Evolutionary conservation across 2,888 invertebrate species (phyloP), one percentile per base, ranked within the genome.

Genomic region (Drosophila formosana): DNA sequence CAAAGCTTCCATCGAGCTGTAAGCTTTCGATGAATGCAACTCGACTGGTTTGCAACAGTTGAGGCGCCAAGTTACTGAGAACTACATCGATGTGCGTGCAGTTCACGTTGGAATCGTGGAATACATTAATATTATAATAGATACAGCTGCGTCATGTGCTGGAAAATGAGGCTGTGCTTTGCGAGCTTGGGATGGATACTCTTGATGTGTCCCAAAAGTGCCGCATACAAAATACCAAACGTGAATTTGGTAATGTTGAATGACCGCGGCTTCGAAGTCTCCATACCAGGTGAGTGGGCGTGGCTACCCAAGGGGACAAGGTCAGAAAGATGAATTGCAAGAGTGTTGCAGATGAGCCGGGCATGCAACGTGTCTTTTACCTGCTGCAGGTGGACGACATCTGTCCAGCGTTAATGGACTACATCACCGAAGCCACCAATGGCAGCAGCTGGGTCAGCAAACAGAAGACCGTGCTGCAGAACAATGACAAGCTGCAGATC

Each of bases 341-440:
- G 4, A 6, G 4, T 50, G 13, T 52, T 60, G 0, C 28, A 90
- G 90, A 89, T 80, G 90, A 89, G 28, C 55, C 71, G 11, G 90
- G 91, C 9, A 53, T 90, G 4, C 66, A 75, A 13, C 61, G 84
- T 8, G 89, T 89, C 0, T 77, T 90, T 11, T 90, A 80, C 46
- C 66, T 87, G 66, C 64, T 91, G 3, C 86, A 89, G 66, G 57
- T 89, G 7, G 90, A 90, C 55, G 71, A 79, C 5, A 75, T 57
- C 9, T 91, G 90, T 32, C 89, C 90, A 0, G 57, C 71, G 1
- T 9, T 80, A 9, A 80, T 90, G 84, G 90, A 90, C 58, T 76
- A 82, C 26, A 66, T 91, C 13, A 89, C 87, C 1, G 46, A 73
- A 47, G 68, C 72, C 0, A 57, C 45, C 4, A 73, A 71, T 23